phyloP scores from a whole-genome alignment of 2,797 vertebrate species.

The Lepilemur ruficaudatus region DNA sequence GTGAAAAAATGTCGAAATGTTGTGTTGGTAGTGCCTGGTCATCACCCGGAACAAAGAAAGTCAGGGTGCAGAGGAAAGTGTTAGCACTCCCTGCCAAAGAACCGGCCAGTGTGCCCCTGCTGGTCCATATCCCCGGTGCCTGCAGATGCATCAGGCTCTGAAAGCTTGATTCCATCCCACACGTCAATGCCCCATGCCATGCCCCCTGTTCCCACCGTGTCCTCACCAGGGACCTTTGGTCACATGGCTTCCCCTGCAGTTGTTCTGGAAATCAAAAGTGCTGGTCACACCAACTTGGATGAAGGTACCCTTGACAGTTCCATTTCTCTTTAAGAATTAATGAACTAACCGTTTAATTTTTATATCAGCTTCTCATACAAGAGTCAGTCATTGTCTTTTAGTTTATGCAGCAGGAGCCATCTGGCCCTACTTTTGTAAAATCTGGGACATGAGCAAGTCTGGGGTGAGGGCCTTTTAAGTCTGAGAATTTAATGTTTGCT shows the following conservation, averaged over 20 bases:
- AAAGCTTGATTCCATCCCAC: neutral
- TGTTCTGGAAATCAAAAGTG: neutral
- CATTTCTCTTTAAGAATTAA: neutral
- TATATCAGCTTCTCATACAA: neutral
- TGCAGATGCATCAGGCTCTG: rapidly evolving
- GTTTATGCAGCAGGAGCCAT: neutral
- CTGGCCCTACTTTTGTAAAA: neutral
- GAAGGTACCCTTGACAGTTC: neutral
- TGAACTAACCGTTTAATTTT: neutral
- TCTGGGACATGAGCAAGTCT: neutral
- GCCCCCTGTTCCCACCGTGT: neutral
- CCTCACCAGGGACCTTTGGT: neutral
- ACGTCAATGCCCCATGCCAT: rapidly evolving
- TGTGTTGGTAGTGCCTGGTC: neutral
- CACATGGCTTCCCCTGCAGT: neutral
- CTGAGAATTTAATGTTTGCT: neutral
- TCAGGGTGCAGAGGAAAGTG: neutral
- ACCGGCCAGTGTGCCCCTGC: neutral
- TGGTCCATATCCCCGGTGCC: rapidly evolving
- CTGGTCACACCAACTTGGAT: neutral
- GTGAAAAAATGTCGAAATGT: neutral
- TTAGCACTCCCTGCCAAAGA: neutral
- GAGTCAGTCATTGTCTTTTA: neutral
- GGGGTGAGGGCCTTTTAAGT: neutral
- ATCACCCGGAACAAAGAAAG: neutral